Conservation (phyloP, 1,140 invertebrate genomes). For the Andricus grossulariae region DNA sequence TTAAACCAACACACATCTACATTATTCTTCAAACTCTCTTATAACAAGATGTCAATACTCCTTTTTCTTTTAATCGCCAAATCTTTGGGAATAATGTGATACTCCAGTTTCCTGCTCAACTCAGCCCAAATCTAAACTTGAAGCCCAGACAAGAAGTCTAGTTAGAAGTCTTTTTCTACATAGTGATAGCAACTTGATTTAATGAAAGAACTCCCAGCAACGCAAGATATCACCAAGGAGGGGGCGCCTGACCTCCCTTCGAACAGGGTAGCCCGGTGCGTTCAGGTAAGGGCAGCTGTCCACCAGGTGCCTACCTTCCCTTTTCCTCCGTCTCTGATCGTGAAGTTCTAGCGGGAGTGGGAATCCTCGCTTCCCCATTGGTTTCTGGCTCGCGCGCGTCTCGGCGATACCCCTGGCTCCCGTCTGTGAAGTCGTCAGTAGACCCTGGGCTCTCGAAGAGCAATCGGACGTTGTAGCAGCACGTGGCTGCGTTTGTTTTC, state of each 20-base stretch:
- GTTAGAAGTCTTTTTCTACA: not conserved
- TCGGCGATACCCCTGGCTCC: slow-evolving; percentile 61
- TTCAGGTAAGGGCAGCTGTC: slow-evolving; percentile 42
- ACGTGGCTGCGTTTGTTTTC: slow-evolving; percentile 9
- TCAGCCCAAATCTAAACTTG: too few species aligned
- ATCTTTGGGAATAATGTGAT: too few species aligned
- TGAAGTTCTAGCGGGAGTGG: slow-evolving; percentile 33
- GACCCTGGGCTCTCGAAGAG: slow-evolving; percentile 63
- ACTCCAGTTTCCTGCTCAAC: too few species aligned
- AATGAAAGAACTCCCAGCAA: slow-evolving; percentile 6
- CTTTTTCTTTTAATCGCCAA: too few species aligned
- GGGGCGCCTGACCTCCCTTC: slow-evolving; percentile 21
- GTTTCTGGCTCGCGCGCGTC: slow-evolving; percentile 70
- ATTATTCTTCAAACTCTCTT: too few species aligned
- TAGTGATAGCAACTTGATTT: not conserved
- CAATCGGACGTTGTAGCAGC: slow-evolving; percentile 30
- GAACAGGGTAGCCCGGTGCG: slow-evolving; percentile 35
- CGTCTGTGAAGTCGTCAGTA: slow-evolving; percentile 62
- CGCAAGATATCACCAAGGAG: slow-evolving; percentile 3
- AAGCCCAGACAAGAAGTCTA: too few species aligned
- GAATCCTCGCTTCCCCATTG: slow-evolving; percentile 55
- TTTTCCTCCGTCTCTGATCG: slow-evolving; percentile 6
- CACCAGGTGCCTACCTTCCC: slow-evolving; percentile 45
- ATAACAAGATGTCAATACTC: too few species aligned
- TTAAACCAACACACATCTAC: too few species aligned